phyloP scores from a whole-genome alignment of 2,888 invertebrate species.

The Limenitis camilla region DNA sequence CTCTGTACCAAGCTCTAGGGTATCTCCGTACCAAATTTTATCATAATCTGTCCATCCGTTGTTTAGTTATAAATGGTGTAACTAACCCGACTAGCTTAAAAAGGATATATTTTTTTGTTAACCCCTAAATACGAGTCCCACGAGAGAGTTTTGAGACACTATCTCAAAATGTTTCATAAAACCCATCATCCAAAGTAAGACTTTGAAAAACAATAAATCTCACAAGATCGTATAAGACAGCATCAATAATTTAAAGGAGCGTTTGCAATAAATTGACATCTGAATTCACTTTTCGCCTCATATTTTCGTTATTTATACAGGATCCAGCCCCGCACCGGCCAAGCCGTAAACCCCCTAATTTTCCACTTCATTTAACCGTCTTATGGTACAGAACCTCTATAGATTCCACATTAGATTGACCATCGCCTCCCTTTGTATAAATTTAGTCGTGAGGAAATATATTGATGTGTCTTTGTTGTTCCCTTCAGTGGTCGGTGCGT shows the following conservation, averaged over 20 bases:
- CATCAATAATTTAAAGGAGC: conserved; percentile 11
- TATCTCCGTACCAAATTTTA: no score
- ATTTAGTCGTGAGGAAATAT: conserved; percentile 27
- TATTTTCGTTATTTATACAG: conserved; percentile 26
- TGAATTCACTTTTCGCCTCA: conserved; percentile 25
- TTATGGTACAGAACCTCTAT: conserved; percentile 64
- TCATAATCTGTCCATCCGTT: no score
- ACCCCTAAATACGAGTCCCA: no score
- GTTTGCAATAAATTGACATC: conserved; percentile 17
- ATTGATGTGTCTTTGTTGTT: conserved; percentile 4
- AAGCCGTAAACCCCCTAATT: conserved; percentile 62
- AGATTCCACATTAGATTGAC: conserved; percentile 62
- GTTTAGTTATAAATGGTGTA: no score
- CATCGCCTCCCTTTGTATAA: conserved; percentile 43
- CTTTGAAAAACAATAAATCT: not conserved
- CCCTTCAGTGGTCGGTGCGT: not conserved
- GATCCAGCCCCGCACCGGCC: conserved; percentile 31
- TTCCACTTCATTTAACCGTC: conserved; percentile 68
- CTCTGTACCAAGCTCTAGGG: no score
- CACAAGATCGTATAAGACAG: not conserved
- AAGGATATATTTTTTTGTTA: no score
- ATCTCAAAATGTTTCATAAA: no score
- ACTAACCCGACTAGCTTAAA: no score
- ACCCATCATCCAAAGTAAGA: not conserved
- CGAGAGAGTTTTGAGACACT: no score